Conservation (phyloP, 2,797 vertebrate genomes). For the Allobates femoralis region DNA sequence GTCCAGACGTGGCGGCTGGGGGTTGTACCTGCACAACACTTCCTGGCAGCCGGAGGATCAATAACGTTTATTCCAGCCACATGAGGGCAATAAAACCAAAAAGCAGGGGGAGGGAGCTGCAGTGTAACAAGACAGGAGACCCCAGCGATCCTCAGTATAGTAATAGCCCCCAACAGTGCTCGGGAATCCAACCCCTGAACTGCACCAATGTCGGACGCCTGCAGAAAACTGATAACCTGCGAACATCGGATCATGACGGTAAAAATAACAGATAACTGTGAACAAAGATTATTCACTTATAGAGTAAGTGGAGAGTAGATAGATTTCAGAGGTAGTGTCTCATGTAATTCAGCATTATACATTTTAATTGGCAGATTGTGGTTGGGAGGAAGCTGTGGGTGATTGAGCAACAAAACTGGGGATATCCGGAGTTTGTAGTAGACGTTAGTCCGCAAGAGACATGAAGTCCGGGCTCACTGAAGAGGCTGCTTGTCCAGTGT, state of each 20-base stretch:
- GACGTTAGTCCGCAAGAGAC: slow-evolving; percentile 2
- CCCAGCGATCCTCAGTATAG: no score
- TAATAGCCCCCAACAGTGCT: no score
- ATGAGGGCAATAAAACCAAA: background rate
- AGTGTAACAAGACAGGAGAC: background rate
- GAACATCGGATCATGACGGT: no score
- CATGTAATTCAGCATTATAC: background rate
- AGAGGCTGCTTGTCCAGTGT: background rate
- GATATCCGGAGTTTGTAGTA: background rate
- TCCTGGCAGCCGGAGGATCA: slow-evolving; percentile 22
- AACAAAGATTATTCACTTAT: background rate
- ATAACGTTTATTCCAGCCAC: background rate
- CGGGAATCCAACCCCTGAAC: no score
- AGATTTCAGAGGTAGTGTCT: background rate
- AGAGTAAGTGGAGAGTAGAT: background rate
- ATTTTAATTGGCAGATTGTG: background rate
- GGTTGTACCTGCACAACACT: background rate
- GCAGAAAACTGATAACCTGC: no score
- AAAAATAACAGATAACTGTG: background rate
- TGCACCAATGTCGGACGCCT: no score
- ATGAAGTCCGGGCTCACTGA: background rate
- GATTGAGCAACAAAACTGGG: background rate
- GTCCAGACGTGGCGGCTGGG: background rate
- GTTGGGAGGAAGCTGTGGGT: background rate
- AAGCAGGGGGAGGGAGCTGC: background rate